Percentiles rank a stretch among this genome's conserved stretches.
Conservation (phyloP, 53 echinoderm and acorn worm genomes). For the Stichopus horrens region DNA sequence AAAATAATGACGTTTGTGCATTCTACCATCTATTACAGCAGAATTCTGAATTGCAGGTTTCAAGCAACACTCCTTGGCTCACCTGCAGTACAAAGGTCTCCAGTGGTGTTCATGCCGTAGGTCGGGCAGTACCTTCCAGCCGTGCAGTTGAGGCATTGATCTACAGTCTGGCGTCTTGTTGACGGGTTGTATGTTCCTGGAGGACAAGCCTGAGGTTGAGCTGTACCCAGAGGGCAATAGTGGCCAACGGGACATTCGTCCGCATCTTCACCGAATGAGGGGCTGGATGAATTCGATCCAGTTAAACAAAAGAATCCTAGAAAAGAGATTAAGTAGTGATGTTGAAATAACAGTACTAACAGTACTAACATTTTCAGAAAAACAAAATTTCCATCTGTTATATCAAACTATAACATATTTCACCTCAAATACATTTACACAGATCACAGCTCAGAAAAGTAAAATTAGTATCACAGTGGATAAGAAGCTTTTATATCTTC, state of each 20-base stretch:
- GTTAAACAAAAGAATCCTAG: constrained; percentile 77
- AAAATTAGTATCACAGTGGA: too few relatives aligned
- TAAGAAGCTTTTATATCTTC: too few relatives aligned
- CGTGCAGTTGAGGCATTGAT: constrained; percentile 84
- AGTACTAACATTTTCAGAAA: too few relatives aligned
- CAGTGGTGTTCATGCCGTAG: constrained; percentile 81
- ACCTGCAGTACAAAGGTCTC: constrained; percentile 76
- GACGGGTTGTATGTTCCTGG: constrained; percentile 95
- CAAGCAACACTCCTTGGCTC: neutral
- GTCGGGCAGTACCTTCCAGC: constrained; percentile 77
- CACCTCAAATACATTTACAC: too few relatives aligned
- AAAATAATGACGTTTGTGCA: neutral
- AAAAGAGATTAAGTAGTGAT: neutral
- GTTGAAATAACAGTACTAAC: too few relatives aligned
- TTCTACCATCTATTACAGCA: neutral
- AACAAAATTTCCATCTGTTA: too few relatives aligned
- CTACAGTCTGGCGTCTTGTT: constrained; percentile 61
- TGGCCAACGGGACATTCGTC: constrained; percentile 92
- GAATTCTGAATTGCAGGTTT: neutral
- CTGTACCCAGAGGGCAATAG: constrained; percentile 82
- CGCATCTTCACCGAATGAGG: constrained; percentile 68
- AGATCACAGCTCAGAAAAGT: too few relatives aligned
- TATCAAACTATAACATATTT: too few relatives aligned
- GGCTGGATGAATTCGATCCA: constrained; percentile 96
- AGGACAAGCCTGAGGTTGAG: constrained; percentile 90